Evolutionary conservation across 2,888 invertebrate species (phyloP), one percentile per base, ranked within the genome.

Genomic region (Lithosia quadra): DNA sequence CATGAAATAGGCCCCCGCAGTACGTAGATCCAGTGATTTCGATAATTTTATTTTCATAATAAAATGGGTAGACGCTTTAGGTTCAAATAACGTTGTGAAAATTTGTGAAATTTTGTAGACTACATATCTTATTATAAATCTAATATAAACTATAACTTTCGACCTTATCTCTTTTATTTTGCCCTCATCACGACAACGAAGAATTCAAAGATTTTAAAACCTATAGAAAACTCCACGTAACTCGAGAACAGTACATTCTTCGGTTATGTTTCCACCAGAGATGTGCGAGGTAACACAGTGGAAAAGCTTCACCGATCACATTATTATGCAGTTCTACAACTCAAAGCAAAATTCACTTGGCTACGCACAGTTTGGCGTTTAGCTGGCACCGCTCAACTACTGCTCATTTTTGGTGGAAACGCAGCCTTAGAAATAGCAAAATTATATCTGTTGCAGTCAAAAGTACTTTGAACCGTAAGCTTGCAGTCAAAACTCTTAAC

Each of bases 41-140:
- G 92, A 94, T 94, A 91, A 91, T 94, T 94, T 95, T 95, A 95
- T 95, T 95, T 95, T 94, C 94, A 87, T 95, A 94, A 92, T 93
- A 92, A 95, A 94, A 94, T 94, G 94, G 92, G 91, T 95, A 94
- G 95, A 93, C 92, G 94, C 95, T 94, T 95, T 95, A 94, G 94
- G 94, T 95, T 95, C 93, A 94, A 94, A 94, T 94, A 94, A 95
- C 90, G 95, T 95, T 95, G 95, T 95, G 95, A 95, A 94, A 93
- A 95, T 94, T 95, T 94, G 94, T 94, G 95, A 95, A 95, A 92
- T 94, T 94, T 95, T 95, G 95, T 95, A 95, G 95, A 95, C 95
- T 94, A 95, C 95, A 95, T 95, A 95, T 95, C 95, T 94, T 95
- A 95, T 94, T 95, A 94, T 95, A 95, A 95, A 94, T 94, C 93